Evolutionary conservation across 92 coral and sea anemone genomes (phyloP).

Genomic region (Zoanthus sociatus): DNA sequence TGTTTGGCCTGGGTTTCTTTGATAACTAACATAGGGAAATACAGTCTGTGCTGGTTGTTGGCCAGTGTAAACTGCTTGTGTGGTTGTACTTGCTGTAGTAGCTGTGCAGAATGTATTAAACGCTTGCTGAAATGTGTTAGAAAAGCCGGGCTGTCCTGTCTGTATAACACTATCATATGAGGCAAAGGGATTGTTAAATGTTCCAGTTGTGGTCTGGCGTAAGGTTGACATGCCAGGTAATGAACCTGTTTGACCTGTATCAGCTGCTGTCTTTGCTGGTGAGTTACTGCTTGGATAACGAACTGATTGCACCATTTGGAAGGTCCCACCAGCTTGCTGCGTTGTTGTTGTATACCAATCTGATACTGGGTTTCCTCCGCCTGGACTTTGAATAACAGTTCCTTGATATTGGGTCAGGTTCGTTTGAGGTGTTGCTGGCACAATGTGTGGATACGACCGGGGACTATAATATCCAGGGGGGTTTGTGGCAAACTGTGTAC

Average conservation of each 20-base stretch:
- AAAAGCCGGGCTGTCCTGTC: conserved; percentile 83
- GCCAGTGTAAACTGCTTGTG: conserved; percentile 67
- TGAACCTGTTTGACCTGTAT: conserved; percentile 79
- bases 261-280: conserved; percentile 78
- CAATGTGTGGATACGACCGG: conserved; percentile 96
- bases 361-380: conserved; percentile 83
- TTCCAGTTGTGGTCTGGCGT: conserved; percentile 76
- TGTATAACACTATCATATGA: conserved; percentile 78
- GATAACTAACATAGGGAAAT: conserved; percentile 85
- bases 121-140: conserved; percentile 77
- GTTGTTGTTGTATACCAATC: conserved; percentile 88
- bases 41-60: conserved; percentile 77
- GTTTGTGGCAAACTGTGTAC: conserved; percentile 88
- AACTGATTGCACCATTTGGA: conserved; percentile 93
- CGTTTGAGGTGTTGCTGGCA: conserved; percentile 86
- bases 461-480: conserved; percentile 88
- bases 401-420: conserved; percentile 86
- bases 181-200: conserved; percentile 79
- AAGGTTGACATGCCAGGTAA: conserved; percentile 86
- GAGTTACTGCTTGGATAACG: conserved; percentile 88
- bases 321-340: conserved; percentile 80
- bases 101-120: conserved; percentile 64
- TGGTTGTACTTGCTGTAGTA: conserved; percentile 76
- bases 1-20: conserved; percentile 79
- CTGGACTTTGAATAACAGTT: conserved; percentile 88